Base-by-base conservation (phyloP, 1,140 invertebrate genomes). In the Megalopta genalis region DNA sequence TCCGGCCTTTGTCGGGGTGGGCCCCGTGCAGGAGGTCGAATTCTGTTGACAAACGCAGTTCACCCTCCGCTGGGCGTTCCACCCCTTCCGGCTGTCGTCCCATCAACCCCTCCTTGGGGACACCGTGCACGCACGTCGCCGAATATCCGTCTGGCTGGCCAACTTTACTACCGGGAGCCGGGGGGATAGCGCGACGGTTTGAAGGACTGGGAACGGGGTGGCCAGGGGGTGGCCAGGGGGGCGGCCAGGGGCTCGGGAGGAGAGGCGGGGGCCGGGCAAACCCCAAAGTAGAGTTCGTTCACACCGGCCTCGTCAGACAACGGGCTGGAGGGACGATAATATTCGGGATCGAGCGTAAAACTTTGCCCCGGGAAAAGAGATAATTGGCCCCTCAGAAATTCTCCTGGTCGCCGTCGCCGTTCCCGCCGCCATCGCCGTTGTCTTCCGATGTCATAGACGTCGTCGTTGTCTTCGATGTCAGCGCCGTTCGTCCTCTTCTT, bases 221-320 rank as follows among this genome's bases (percentile, higher is more conserved):
- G 4, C 0, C 18, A 18, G 52, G 52, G 9, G 9, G 39, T 0
- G 39, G 39, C 7, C 7, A 0, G 62, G 57, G 32, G 64, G 27
- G 65, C 46, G 75, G 62, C 23, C 59, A 37, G 16, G 42, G 49
- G 52, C 21, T n/a, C n/a, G n/a, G 39, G 68, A 60, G 23, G 1
- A 23, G 64, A 63, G 57, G 18, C 8, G 6, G 49, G 6, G 54
- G 54, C n/a, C 69, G 62, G 69, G 74, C 81, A 83, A 77, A 69
- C 81, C 64, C 83, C 77, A 79, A 77, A 82, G 62, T 77, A 78
- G 88, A 91, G 90, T 91, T 91, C 90, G 85, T 91, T 91, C 90
- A 91, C 89, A 90, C 88, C 79, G 78, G 75, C 46, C 66, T 80
- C 83, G 81, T 77, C 81, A 86, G 83, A 82, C 83, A 76, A 77